Percentiles rank a stretch among this genome's conserved stretches.
phyloP scores from a whole-genome alignment of 2,797 vertebrate species.

The Brachymystax lenok region DNA sequence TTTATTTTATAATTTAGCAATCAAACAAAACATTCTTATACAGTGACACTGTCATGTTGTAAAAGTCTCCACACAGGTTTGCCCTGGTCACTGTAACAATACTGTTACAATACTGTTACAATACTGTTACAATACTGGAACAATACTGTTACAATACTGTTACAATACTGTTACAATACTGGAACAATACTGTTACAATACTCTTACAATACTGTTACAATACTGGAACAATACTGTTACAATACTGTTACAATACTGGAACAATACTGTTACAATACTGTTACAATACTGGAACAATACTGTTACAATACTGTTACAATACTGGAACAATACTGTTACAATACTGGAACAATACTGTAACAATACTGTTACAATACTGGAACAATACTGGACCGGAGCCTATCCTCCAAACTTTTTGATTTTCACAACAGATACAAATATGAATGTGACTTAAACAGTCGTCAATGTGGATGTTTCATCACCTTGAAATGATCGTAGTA shows the following conservation, averaged over 20 bases:
- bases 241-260: constrained; percentile 16
- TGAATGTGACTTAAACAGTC: background rate
- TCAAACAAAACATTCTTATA: background rate
- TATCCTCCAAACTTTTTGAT: background rate
- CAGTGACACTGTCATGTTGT: constrained; percentile 7
- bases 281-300: background rate
- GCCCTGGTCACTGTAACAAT: background rate
- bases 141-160: background rate
- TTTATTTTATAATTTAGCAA: too few relatives aligned
- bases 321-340: too few relatives aligned
- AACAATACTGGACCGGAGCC: background rate
- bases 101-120: constrained; percentile 5
- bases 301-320: background rate
- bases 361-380: constrained; percentile 16
- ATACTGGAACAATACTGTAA: background rate
- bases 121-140: constrained; percentile 10
- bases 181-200: too few relatives aligned
- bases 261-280: background rate
- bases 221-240: too few relatives aligned
- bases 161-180: too few relatives aligned
- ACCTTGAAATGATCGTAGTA: background rate
- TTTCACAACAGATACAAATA: background rate
- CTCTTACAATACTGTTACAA: background rate
- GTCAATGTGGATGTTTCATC: background rate
- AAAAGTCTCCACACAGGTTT: constrained; percentile 30